phyloP scores from a whole-genome alignment of 2,113 vertebrate species.

The Apodemus speciosus region DNA sequence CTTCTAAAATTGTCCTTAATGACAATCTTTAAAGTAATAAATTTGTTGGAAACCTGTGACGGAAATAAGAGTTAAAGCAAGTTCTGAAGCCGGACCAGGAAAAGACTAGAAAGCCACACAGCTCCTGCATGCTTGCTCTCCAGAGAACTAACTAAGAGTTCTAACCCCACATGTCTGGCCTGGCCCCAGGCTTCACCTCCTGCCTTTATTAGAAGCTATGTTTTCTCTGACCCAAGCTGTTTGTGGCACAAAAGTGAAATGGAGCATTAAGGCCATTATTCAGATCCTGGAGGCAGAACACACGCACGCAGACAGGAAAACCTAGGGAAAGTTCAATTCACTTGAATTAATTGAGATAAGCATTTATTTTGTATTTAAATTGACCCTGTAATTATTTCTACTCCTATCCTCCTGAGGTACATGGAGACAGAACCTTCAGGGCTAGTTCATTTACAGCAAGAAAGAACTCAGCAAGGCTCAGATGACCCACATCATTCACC shows the following conservation, averaged over 20 bases:
- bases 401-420: constrained; percentile 17
- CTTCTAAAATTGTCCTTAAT: not conserved
- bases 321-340: constrained; percentile 60
- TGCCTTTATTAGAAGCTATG: constrained; percentile 49
- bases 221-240: constrained; percentile 48
- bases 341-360: constrained; percentile 71
- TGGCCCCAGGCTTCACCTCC: not conserved
- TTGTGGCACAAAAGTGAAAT: constrained; percentile 64
- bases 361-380: constrained; percentile 73
- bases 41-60: not conserved
- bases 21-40: constrained; percentile 44
- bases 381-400: constrained; percentile 70
- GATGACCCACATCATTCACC: constrained; percentile 42
- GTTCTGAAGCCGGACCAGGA: not conserved
- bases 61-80: constrained; percentile 47
- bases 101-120: not conserved
- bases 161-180: not conserved
- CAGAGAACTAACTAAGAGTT: not conserved
- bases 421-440: constrained; percentile 34
- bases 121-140: not conserved
- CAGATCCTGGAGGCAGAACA: constrained; percentile 30
- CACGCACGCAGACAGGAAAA: constrained; percentile 62
- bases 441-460: constrained; percentile 63
- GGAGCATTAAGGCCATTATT: constrained; percentile 60
- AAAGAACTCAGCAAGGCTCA: not conserved